Evolutionary conservation across 2,113 vertebrate genomes (phyloP).

Genomic region (Hemibagrus wyckioides): DNA sequence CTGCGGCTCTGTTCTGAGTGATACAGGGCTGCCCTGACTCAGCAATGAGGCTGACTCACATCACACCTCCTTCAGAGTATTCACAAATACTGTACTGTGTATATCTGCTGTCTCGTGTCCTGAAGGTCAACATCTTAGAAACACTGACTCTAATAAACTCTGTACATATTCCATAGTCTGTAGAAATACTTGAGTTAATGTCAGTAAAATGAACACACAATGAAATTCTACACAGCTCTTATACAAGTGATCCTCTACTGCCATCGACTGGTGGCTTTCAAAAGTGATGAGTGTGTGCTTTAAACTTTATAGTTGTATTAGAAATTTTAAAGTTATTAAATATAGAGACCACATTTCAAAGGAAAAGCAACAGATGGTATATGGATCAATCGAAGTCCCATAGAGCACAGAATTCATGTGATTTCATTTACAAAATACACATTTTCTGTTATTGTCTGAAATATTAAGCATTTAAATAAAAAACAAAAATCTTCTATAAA

Average conservation of each 20-base stretch:
- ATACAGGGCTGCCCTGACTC: background rate
- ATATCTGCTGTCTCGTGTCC: background rate
- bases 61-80: background rate
- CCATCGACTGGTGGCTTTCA: slow-evolving; percentile 51
- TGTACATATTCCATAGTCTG: background rate
- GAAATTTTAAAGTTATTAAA: background rate
- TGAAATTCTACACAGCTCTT: background rate
- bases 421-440: background rate
- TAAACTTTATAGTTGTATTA: background rate
- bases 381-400: background rate
- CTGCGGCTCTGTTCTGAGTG: background rate
- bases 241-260: slow-evolving; percentile 26
- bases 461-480: background rate
- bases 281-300: background rate
- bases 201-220: background rate
- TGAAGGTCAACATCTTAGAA: background rate
- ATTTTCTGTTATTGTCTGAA: background rate
- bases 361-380: background rate
- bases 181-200: background rate
- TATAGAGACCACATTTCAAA: background rate
- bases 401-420: background rate
- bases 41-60: background rate
- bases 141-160: background rate
- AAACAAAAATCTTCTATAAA: no score
- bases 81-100: background rate